phyloP scores from a whole-genome alignment of 1,140 invertebrate genomes.

The Charaxes varanes region DNA sequence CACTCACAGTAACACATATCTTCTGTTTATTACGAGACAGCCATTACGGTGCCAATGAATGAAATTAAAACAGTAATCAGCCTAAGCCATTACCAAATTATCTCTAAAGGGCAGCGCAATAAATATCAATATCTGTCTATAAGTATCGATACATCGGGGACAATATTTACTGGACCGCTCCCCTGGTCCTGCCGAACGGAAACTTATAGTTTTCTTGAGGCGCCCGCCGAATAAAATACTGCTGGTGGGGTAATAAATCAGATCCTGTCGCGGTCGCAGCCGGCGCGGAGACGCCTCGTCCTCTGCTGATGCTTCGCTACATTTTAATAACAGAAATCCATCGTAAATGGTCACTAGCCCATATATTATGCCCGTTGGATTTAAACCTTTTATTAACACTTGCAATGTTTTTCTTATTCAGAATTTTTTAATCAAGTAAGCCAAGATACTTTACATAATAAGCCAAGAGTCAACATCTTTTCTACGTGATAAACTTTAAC shows the following conservation, averaged over 20 bases:
- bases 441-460: too few relatives aligned
- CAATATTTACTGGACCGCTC: conserved; percentile 70
- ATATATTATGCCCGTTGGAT: conserved; percentile 56
- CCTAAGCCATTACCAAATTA: conserved; percentile 68
- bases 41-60: too few relatives aligned
- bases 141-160: conserved; percentile 59
- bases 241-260: conserved; percentile 65
- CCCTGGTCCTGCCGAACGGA: conserved; percentile 67
- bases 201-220: conserved; percentile 73
- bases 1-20: too few relatives aligned
- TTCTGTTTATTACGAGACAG: too few relatives aligned
- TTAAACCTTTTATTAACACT: conserved; percentile 46
- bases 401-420: too few relatives aligned
- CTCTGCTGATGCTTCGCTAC: conserved; percentile 44
- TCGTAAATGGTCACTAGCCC: conserved; percentile 57
- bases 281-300: conserved; percentile 45
- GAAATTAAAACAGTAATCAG: conserved; percentile 25
- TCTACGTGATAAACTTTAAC: too few relatives aligned
- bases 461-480: too few relatives aligned
- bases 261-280: conserved; percentile 56
- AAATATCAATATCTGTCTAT: conserved; percentile 67
- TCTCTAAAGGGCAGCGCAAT: conserved; percentile 57
- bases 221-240: conserved; percentile 71
- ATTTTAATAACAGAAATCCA: conserved; percentile 70
- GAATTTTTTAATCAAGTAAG: too few relatives aligned